phyloP scores from a whole-genome alignment of 2,888 invertebrate genomes.

The Baronia brevicornis region DNA sequence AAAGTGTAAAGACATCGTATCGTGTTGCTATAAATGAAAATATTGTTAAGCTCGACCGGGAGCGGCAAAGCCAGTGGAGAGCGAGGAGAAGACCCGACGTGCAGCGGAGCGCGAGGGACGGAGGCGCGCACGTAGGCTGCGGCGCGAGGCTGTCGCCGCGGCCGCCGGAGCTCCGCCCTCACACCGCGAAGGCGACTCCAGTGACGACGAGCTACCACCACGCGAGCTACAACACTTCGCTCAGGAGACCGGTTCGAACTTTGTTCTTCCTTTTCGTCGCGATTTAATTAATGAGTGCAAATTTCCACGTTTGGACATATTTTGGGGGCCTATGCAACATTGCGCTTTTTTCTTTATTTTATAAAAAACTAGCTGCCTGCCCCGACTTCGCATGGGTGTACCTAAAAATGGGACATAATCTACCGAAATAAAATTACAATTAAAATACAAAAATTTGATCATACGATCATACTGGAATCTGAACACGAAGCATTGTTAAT shows the following conservation, averaged over 20 bases:
- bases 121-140: slow-evolving; percentile 88
- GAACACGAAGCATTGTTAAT: too few species aligned
- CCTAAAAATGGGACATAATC: too few species aligned
- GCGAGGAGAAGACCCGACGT: slow-evolving; percentile 83
- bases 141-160: slow-evolving; percentile 80
- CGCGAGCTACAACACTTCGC: slow-evolving; percentile 78
- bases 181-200: slow-evolving; percentile 96
- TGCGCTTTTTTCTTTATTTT: too few species aligned
- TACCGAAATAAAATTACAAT: too few species aligned
- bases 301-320: too few species aligned
- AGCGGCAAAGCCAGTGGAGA: slow-evolving; percentile 34
- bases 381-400: too few species aligned
- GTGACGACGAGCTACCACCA: slow-evolving; percentile 96
- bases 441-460: too few species aligned
- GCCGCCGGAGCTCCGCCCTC: slow-evolving; percentile 38
- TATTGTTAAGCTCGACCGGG: slow-evolving; percentile 39
- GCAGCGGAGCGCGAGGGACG: slow-evolving; percentile 95
- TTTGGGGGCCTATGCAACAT: too few species aligned
- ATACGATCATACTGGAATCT: not conserved
- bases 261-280: too few species aligned
- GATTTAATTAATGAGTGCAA: too few species aligned
- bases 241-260: slow-evolving; percentile 38
- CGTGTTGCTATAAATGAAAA: not conserved
- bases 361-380: too few species aligned
- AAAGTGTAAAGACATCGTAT: not conserved